phyloP scores from a whole-genome alignment of 92 coral and sea anemone genomes.

The Montipora capitata region DNA sequence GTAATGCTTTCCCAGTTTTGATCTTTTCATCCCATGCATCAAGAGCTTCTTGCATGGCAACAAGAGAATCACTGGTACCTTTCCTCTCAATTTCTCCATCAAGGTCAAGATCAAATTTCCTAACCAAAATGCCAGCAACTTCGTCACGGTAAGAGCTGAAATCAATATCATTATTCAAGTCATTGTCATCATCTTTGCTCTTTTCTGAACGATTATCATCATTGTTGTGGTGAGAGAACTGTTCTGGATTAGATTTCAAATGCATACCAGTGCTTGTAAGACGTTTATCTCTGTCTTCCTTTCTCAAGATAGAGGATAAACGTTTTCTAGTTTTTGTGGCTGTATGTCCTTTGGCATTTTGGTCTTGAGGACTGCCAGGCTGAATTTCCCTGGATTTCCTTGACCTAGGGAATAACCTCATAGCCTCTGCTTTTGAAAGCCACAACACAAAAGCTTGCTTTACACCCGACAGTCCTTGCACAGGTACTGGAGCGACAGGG shows the following conservation, averaged over 20 bases:
- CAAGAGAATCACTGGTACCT: background rate
- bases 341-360: background rate
- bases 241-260: background rate
- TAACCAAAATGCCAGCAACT: background rate
- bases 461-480: conserved; percentile 33
- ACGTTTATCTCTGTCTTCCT: background rate
- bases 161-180: background rate
- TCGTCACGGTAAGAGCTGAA: background rate
- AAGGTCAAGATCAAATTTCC: conserved; percentile 18
- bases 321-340: conserved; percentile 3
- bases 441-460: conserved; percentile 81
- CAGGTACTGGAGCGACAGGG: conserved; percentile 77
- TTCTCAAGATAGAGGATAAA: conserved; percentile 10
- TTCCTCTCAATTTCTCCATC: background rate
- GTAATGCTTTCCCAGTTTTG: background rate
- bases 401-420: conserved; percentile 15
- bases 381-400: conserved; percentile 11
- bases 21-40: background rate
- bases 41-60: background rate
- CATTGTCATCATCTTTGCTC: background rate
- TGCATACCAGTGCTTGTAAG: background rate
- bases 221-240: background rate
- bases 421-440: conserved; percentile 81
- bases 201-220: background rate
- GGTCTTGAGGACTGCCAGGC: conserved; percentile 1